A percentile compares a stretch with the other conserved stretches of the same genome.
These are phyloP conservation scores for Spodoptera exigua DNA, from an alignment of 2,888 invertebrate genomes.

Conservation along the genomic window DNA sequence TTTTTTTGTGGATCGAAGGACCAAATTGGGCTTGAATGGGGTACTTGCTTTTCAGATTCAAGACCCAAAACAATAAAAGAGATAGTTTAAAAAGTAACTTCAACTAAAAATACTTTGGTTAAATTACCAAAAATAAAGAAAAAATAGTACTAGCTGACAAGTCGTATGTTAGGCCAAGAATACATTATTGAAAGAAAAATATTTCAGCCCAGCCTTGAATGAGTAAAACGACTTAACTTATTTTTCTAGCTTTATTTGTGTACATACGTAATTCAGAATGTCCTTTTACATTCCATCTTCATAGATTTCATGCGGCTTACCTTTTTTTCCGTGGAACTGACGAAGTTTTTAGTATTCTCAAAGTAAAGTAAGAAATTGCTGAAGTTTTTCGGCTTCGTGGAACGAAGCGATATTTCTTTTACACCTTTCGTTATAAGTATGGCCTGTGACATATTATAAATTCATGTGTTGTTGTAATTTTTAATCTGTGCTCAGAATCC, in stretches of 20 bases:
- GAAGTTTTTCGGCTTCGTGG: slow-evolving; percentile 40
- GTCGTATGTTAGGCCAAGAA: slow-evolving; percentile 5
- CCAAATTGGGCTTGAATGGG: slow-evolving; percentile 13
- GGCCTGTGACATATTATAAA: slow-evolving; percentile 5
- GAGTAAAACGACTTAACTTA: neutral
- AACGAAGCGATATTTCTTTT: slow-evolving; percentile 27
- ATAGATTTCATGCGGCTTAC: slow-evolving; percentile 14
- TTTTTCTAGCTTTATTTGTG: slow-evolving; percentile 22
- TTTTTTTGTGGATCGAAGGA: slow-evolving; percentile 11
- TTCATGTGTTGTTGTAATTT: slow-evolving; percentile 4
- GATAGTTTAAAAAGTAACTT: slow-evolving; percentile 22
- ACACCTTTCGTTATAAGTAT: slow-evolving; percentile 11
- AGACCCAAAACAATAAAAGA: slow-evolving; percentile 34
- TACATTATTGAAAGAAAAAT: slow-evolving; percentile 11
- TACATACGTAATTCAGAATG: slow-evolving; percentile 18
- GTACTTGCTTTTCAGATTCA: slow-evolving; percentile 16
- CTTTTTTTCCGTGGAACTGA: slow-evolving; percentile 17
- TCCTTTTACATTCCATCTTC: slow-evolving; percentile 28
- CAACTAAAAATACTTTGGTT: slow-evolving; percentile 9
- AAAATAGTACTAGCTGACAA: slow-evolving; percentile 22
- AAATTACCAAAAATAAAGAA: slow-evolving; percentile 9
- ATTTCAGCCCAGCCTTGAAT: slow-evolving; percentile 4
- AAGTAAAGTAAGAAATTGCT: slow-evolving; percentile 37
- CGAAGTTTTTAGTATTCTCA: slow-evolving; percentile 41
- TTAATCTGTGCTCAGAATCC: neutral